Percentiles rank a stretch among this genome's conserved stretches.
phyloP scores from a whole-genome alignment of 2,797 vertebrate genomes.

The Allobates femoralis region DNA sequence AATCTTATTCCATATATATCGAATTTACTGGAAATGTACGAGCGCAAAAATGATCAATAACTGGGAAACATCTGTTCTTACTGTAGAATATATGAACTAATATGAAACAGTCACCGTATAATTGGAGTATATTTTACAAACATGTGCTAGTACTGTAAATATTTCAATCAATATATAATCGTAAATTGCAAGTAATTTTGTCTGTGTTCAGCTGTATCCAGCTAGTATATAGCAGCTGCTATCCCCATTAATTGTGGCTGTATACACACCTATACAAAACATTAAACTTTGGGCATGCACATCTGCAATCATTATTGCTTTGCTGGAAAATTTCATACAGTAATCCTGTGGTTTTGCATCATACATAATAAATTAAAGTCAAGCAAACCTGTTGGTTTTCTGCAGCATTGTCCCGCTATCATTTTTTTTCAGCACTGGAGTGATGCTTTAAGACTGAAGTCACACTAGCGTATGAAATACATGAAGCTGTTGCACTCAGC shows the following conservation, averaged over 20 bases:
- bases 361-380: too few species aligned
- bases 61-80: constrained; percentile 10
- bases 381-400: too few species aligned
- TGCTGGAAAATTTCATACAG: background rate
- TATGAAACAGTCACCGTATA: constrained; percentile 20
- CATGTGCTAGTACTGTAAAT: constrained; percentile 3
- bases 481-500: too few species aligned
- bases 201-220: background rate
- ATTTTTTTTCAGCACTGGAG: too few species aligned
- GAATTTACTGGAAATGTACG: constrained; percentile 4
- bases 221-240: background rate
- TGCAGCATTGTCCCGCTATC: too few species aligned
- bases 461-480: too few species aligned
- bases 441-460: too few species aligned
- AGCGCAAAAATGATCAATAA: constrained; percentile 18
- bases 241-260: background rate
- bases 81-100: background rate
- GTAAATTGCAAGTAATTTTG: background rate
- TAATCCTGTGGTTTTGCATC: background rate
- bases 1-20: constrained; percentile 7
- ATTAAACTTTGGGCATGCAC: background rate
- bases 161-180: background rate
- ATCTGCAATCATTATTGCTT: background rate
- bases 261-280: too few species aligned
- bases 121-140: constrained; percentile 8